Base-by-base conservation (phyloP, 2,797 vertebrate genomes). In the Craterocephalus amniculus region DNA sequence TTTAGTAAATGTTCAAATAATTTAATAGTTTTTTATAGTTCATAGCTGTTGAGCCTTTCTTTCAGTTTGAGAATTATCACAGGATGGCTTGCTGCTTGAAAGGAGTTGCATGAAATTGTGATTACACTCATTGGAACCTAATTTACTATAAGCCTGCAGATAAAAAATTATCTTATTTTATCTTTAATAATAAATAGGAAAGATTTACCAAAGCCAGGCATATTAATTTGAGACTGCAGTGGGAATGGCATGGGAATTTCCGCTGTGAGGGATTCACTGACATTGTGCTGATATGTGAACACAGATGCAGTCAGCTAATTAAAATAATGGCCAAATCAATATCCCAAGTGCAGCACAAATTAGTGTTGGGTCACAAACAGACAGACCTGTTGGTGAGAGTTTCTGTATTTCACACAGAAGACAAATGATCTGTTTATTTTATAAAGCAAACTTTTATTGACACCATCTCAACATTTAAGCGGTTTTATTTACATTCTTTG, bases 231-330 rank as follows among this genome's bases (percentile, higher is more conserved):
- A 29, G 12, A 14, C 26, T 54, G 26, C 26, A 29, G 27, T 54
- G n/a, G n/a, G n/a, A n/a, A n/a, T n/a, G n/a, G n/a, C n/a, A 54
- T 16, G 13, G 22, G 24, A 48, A 48, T 9, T 48, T 48, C 45
- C 20, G n/a, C 45, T 29, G 27, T 27, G 14, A 26, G 2, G 20
- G 34, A 14, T 13, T 36, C 38, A 36, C 26, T 13, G 6, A 16
- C 57, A 12, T 14, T 34, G 26, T 11, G 6, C 16, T 16, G 24
- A 60, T 18, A 32, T 63, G 31, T 62, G 40, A 57, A 63, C 31
- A 71, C 29, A 48, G 60, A 63, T 24, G 29, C 40, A 13, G 22
- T 34, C 5, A 12, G 27, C 51, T 63, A 49, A 49, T 63, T 63
- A 48, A 34, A 71, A 5, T n/a, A 45, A 56, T 57, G 22, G 49